phyloP scores from a whole-genome alignment of 2,113 vertebrate species.

The Hemibagrus wyckioides region DNA sequence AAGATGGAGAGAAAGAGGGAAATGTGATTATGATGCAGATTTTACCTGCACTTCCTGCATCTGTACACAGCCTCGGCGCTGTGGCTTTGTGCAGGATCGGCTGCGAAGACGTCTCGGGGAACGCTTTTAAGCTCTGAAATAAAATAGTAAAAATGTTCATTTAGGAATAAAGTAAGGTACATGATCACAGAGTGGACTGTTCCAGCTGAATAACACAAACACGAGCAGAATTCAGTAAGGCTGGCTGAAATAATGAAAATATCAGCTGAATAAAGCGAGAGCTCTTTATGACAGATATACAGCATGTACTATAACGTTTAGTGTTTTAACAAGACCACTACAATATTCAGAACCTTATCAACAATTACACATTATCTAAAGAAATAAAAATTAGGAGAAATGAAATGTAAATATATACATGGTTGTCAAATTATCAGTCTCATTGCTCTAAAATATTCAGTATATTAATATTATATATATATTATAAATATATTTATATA shows the following conservation, averaged over 20 bases:
- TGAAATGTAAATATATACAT: not conserved
- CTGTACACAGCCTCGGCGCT: conserved; percentile 81
- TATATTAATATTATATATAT: too few species aligned
- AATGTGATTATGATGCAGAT: conserved; percentile 60
- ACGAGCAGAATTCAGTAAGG: not conserved
- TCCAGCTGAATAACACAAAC: not conserved
- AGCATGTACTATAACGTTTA: not conserved
- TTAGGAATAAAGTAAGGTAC: not conserved
- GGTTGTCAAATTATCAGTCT: not conserved
- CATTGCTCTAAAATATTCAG: too few species aligned
- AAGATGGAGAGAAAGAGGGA: not conserved
- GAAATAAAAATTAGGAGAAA: not conserved
- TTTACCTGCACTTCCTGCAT: conserved; percentile 94
- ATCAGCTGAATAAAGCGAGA: not conserved
- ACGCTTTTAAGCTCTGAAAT: conserved; percentile 79
- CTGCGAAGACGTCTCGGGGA: conserved; percentile 87
- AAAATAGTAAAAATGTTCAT: conserved; percentile 12
- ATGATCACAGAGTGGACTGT: not conserved
- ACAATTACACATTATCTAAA: not conserved
- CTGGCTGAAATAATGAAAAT: not conserved
- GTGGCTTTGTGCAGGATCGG: conserved; percentile 79
- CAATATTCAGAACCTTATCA: not conserved
- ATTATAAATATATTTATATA: too few species aligned
- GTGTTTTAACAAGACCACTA: not conserved
- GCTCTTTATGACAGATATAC: not conserved